Conservation (phyloP, 2,888 invertebrate genomes). For the Idaea dimidiata region DNA sequence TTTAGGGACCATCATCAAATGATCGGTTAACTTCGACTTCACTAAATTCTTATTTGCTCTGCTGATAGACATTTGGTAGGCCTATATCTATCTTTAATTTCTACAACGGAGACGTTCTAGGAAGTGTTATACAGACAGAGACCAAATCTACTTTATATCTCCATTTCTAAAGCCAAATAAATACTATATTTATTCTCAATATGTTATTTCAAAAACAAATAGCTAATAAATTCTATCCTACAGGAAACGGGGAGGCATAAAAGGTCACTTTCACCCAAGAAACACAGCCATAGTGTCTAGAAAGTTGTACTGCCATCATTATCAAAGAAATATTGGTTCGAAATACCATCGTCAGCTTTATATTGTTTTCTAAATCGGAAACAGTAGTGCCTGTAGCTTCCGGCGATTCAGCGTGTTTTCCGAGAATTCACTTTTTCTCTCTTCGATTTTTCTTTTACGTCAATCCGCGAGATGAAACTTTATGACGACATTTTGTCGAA, state of each 20-base stretch:
- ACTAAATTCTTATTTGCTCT: no score
- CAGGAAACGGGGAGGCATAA: slow-evolving; percentile 17
- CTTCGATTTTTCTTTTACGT: slow-evolving; percentile 46
- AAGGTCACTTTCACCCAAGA: slow-evolving; percentile 27
- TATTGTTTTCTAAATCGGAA: slow-evolving; percentile 73
- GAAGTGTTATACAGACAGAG: no score
- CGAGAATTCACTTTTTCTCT: slow-evolving; percentile 52
- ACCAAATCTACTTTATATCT: neutral
- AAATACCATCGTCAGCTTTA: slow-evolving; percentile 63
- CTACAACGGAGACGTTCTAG: no score
- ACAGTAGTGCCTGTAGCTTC: slow-evolving; percentile 63
- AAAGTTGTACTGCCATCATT: slow-evolving; percentile 61
- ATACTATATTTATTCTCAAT: neutral
- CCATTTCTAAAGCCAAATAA: neutral
- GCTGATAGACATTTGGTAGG: no score
- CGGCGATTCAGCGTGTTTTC: slow-evolving; percentile 64
- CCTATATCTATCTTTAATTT: no score
- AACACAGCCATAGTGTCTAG: slow-evolving; percentile 39
- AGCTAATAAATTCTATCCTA: slow-evolving; percentile 1
- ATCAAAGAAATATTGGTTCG: slow-evolving; percentile 60
- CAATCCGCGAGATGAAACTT: slow-evolving; percentile 27
- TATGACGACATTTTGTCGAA: slow-evolving; percentile 9
- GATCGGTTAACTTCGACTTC: no score
- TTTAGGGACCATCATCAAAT: no score
- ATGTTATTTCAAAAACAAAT: slow-evolving; percentile 1